Conservation (phyloP, 2,797 vertebrate species). For the Acridotheres tristis region DNA sequence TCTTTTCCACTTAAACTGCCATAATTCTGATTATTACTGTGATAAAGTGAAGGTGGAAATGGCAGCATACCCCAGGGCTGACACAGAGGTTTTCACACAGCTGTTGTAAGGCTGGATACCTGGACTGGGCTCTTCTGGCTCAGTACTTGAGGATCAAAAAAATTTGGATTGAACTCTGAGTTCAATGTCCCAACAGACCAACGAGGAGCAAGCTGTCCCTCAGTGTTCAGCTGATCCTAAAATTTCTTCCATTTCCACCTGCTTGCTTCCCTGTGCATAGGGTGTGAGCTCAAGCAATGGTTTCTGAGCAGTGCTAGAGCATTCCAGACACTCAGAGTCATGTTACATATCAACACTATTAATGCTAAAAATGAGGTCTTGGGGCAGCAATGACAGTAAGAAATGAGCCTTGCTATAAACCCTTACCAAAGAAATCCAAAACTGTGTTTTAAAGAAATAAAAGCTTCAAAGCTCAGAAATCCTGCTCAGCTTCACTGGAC, state of each 20-base stretch:
- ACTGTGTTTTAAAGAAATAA: background rate
- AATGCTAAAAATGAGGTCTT: background rate
- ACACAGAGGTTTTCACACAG: background rate
- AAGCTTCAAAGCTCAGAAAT: background rate
- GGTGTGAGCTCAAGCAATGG: accelerated
- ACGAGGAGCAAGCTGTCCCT: accelerated
- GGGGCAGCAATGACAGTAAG: background rate
- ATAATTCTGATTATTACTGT: background rate
- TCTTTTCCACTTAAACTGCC: background rate
- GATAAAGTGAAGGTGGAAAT: background rate
- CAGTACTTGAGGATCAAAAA: background rate
- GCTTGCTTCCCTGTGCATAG: background rate
- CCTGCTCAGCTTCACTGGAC: background rate
- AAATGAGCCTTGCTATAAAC: background rate
- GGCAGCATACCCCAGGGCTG: background rate
- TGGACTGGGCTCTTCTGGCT: background rate
- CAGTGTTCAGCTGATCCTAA: background rate
- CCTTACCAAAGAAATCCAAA: background rate
- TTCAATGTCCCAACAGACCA: background rate
- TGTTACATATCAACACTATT: background rate
- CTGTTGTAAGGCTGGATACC: background rate
- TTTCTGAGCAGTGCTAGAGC: background rate
- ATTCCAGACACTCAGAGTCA: background rate
- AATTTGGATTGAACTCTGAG: background rate
- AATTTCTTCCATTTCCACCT: background rate